Percentiles rank a stretch among this genome's conserved stretches.
These are phyloP conservation scores for Sarcophaga subvicina DNA, from an alignment of 2,888 invertebrate genomes.

Conservation along the genomic window DNA sequence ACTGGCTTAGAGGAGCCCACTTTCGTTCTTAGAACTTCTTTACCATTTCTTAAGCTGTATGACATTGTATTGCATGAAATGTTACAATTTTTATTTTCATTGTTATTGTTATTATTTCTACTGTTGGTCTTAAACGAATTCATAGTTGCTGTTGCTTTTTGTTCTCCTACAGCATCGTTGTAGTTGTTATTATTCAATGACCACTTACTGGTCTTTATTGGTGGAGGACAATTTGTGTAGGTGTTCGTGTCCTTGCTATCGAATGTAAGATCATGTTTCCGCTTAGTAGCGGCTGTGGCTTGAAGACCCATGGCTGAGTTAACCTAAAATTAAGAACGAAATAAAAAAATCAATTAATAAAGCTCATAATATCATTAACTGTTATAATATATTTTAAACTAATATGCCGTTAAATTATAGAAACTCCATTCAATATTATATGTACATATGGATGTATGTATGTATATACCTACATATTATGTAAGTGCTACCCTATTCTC, in stretches of 20 bases:
- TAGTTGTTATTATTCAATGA: constrained; percentile 80
- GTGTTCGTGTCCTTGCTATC: constrained; percentile 82
- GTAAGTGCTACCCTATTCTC: background rate
- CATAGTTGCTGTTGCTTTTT: constrained; percentile 62
- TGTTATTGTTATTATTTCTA: constrained; percentile 60
- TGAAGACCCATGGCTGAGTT: constrained; percentile 89
- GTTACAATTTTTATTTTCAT: constrained; percentile 65
- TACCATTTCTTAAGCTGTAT: constrained; percentile 61
- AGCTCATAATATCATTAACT: background rate
- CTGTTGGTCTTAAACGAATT: constrained; percentile 57
- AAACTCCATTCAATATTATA: too few relatives aligned
- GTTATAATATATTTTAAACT: too few relatives aligned
- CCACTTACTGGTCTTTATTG: constrained; percentile 85
- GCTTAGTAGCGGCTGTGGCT: constrained; percentile 87
- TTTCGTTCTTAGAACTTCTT: constrained; percentile 58
- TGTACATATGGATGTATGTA: too few relatives aligned
- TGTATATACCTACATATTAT: too few relatives aligned
- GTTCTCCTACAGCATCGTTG: constrained; percentile 77
- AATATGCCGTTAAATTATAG: too few relatives aligned
- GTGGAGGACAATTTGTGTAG: constrained; percentile 82
- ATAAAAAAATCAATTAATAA: constrained; percentile 21
- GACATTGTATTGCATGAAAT: constrained; percentile 58
- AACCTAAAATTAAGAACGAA: constrained; percentile 73
- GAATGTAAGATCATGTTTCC: constrained; percentile 84
- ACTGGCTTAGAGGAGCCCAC: constrained; percentile 35